phyloP scores from a whole-genome alignment of 2,113 vertebrate species.

The Protobothrops flavoviridis region DNA sequence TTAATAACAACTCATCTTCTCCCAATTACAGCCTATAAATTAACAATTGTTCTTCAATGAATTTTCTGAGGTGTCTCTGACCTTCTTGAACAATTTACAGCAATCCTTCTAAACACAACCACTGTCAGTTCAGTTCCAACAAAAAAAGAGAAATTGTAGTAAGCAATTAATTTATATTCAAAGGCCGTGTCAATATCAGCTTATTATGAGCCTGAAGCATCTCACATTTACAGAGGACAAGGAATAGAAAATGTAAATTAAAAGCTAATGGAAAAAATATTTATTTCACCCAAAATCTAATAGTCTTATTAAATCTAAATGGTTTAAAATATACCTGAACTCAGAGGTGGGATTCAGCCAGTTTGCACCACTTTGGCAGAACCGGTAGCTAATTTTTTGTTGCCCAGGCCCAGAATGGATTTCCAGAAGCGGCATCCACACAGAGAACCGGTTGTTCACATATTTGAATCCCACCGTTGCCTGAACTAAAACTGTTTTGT shows the following conservation, averaged over 20 bases:
- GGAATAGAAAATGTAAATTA: slow-evolving; percentile 34
- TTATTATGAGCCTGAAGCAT: neutral
- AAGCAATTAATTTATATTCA: slow-evolving; percentile 16
- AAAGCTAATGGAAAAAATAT: slow-evolving; percentile 29
- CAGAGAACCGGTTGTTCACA: too few relatives aligned
- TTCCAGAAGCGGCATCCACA: too few relatives aligned
- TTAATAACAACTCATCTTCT: neutral
- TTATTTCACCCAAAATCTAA: slow-evolving; percentile 21
- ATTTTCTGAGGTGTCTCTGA: slow-evolving; percentile 17
- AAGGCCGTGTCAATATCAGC: neutral
- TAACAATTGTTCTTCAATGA: neutral
- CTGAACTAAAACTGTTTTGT: neutral
- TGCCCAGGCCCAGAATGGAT: too few relatives aligned
- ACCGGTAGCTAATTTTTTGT: too few relatives aligned
- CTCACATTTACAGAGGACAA: slow-evolving; percentile 12
- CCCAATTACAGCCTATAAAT: neutral
- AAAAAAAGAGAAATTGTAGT: neutral
- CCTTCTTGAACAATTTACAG: neutral
- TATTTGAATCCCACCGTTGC: too few relatives aligned
- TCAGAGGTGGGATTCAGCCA: too few relatives aligned
- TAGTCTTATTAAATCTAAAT: slow-evolving; percentile 19
- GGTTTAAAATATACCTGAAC: slow-evolving; percentile 4
- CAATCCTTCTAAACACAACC: neutral
- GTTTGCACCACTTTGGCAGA: too few relatives aligned
- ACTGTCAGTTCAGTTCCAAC: neutral